A percentile compares a stretch with the other conserved stretches of the same genome.
Conservation (phyloP, 2,113 vertebrate genomes). For the Neolamprologus sp. region DNA sequence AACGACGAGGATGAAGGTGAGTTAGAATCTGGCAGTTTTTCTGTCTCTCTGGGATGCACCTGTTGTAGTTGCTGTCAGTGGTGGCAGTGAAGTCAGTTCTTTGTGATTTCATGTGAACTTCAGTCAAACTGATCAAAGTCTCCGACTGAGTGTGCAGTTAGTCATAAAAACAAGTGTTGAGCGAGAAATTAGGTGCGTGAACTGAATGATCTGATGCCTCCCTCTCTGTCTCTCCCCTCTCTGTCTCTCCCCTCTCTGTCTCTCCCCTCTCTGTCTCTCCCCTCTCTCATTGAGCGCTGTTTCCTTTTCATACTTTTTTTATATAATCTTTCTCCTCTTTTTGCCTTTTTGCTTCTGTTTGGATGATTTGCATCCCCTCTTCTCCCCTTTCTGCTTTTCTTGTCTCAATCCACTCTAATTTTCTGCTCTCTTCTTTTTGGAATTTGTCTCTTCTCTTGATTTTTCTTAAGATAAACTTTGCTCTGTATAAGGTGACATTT, state of each 20-base stretch:
- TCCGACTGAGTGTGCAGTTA: neutral
- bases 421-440: neutral
- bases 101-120: neutral
- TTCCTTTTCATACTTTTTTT: neutral
- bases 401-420: neutral
- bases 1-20: conserved; percentile 85
- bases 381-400: neutral
- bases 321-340: neutral
- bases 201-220: neutral
- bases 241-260: neutral
- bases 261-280: neutral
- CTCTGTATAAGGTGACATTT: neutral
- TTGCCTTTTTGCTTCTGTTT: neutral
- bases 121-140: neutral
- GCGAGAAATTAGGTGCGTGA: neutral
- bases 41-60: neutral
- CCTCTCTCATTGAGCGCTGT: neutral
- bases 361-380: neutral
- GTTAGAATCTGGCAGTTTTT: neutral
- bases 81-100: neutral
- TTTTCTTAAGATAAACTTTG: neutral
- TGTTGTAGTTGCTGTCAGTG: neutral
- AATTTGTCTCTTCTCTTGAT: neutral
- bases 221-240: neutral
- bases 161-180: neutral